Evolutionary conservation across 2,113 vertebrate genomes (phyloP).

Genomic region (Candoia aspera): DNA sequence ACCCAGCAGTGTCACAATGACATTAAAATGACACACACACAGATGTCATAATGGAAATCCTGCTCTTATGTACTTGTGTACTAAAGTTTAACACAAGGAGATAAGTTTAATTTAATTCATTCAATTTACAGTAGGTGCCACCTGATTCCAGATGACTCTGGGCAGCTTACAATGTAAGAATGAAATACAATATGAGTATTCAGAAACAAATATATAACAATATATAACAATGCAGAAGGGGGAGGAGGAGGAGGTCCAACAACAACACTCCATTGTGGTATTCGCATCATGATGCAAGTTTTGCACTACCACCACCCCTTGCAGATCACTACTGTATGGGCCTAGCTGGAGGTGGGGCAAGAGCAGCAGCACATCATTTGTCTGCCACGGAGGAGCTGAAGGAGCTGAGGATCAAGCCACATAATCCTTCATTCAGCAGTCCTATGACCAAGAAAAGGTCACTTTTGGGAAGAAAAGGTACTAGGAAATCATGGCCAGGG

Average conservation of each 20-base stretch:
- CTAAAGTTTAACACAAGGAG: background rate
- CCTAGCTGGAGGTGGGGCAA: background rate
- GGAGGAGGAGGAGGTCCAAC: background rate
- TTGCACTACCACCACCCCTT: background rate
- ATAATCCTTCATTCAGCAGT: background rate
- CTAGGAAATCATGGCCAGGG: background rate
- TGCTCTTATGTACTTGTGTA: background rate
- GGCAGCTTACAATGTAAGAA: background rate
- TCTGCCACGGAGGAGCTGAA: background rate
- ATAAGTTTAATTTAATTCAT: background rate
- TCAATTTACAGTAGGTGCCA: background rate
- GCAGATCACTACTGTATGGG: background rate
- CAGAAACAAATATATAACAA: background rate
- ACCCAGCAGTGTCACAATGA: background rate
- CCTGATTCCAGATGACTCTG: background rate
- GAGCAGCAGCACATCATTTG: background rate
- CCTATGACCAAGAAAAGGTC: background rate
- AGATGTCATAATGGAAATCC: background rate
- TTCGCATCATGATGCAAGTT: background rate
- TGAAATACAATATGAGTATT: background rate
- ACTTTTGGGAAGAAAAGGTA: background rate
- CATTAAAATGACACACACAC: background rate
- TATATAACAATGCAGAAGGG: background rate
- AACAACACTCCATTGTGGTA: background rate
- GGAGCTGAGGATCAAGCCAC: background rate